phyloP scores from a whole-genome alignment of 2,113 vertebrate species.

The Eira barbara region DNA sequence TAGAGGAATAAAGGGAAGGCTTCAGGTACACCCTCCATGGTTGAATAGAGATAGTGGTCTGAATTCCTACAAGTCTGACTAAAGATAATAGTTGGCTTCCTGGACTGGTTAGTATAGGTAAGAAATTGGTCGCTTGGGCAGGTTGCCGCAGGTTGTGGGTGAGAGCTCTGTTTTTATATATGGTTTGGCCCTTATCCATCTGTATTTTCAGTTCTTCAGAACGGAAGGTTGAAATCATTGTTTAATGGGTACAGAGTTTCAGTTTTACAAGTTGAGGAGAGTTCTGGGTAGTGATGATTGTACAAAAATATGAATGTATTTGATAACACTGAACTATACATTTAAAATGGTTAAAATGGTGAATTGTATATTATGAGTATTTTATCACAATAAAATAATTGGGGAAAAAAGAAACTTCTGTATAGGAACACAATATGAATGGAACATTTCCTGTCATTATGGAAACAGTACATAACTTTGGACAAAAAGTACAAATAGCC shows the following conservation, averaged over 20 bases:
- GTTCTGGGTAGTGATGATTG: not conserved
- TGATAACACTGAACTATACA: not conserved
- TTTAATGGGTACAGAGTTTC: not conserved
- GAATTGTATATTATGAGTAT: not conserved
- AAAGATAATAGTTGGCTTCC: not conserved
- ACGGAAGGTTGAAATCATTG: not conserved
- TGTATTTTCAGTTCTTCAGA: not conserved
- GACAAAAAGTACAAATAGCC: constrained; percentile 73
- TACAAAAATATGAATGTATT: not conserved
- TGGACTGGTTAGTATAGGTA: not conserved
- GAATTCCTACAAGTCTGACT: not conserved
- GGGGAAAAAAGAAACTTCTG: not conserved
- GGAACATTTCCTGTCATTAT: constrained; percentile 64
- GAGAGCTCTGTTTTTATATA: not conserved
- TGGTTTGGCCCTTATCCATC: not conserved
- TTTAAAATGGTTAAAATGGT: not conserved
- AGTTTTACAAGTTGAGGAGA: not conserved
- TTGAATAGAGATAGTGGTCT: not conserved
- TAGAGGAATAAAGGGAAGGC: not conserved
- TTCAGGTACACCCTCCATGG: not conserved
- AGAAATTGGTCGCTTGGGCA: not conserved
- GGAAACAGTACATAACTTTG: constrained; percentile 80
- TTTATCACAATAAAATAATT: not conserved
- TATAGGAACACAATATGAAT: not conserved
- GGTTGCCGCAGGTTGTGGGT: not conserved